Base-by-base conservation (phyloP, 2,113 vertebrate genomes). In the Colaptes auratus region DNA sequence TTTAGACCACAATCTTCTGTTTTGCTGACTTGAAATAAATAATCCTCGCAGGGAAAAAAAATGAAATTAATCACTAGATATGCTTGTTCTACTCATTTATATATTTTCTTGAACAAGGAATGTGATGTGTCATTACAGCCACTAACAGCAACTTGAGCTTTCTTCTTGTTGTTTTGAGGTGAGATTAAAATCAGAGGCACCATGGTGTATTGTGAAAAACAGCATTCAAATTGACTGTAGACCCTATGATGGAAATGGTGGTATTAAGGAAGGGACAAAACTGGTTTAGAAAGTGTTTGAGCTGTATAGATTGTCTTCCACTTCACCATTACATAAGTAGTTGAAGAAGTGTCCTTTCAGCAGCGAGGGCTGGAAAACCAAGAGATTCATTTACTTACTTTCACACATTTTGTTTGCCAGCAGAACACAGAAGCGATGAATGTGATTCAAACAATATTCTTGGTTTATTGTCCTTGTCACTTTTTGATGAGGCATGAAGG, bases 351-450 rank as follows among this genome's bases (percentile, higher is more conserved):
- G 23, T 59, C 18, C 30, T 59, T 74, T 39, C 12, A 30, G 10
- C 7, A 33, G 9, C 0, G 0, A 67, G 23, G 33, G 73, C 8
- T 65, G 48, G 58, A 82, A 67, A 89, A 59, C 3, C 6, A 35
- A 70, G 42, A 23, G 16, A n/a, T 63, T 30, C 61, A 35, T 36
- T 85, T 39, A 24, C 21, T 75, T 75, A 67, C 12, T 78, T 67
- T 9, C 10, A 52, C 36, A 19, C 25, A 69, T 69, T 44, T 79
- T 75, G 39, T 82, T 92, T 69, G 21, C 48, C 0, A 1, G 10
- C 60, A 76, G 64, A 73, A 80, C 7, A 61, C 16, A 21, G 27
- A 85, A 82, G 27, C 46, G 15, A 14, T 76, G 61, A 48, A 46
- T 82, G 13, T 2, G 1, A 92, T 66, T 91, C 16, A 65, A n/a